Evolutionary conservation across 2,888 invertebrate species (phyloP).

Genomic region (Empis livida): DNA sequence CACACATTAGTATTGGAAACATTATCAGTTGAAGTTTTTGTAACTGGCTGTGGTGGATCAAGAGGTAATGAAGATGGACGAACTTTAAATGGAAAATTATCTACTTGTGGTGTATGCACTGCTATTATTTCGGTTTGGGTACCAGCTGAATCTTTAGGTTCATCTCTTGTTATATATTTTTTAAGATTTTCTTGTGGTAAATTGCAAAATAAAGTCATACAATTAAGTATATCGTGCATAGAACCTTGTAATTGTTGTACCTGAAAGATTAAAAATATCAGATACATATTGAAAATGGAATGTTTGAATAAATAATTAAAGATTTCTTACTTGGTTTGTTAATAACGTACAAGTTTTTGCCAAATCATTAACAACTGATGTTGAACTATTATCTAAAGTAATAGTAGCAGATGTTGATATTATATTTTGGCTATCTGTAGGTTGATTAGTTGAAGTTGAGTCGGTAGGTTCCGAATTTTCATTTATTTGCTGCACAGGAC

Average conservation of each 20-base stretch:
- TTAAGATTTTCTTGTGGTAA: conserved; percentile 30
- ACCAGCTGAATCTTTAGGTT: conserved; percentile 32
- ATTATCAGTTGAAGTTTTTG: conserved; percentile 12
- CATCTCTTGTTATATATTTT: conserved; percentile 20
- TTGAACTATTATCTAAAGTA: conserved; percentile 42
- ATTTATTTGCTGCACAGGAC: conserved; percentile 21
- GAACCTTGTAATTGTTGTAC: conserved; percentile 67
- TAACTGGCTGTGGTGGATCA: conserved; percentile 11
- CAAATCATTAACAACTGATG: conserved; percentile 50
- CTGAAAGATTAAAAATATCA: no score
- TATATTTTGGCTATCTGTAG: neutral
- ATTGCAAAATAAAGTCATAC: conserved; percentile 44
- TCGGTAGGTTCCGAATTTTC: conserved; percentile 9
- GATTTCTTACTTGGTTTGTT: conserved; percentile 52
- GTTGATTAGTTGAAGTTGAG: conserved; percentile 3
- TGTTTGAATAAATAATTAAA: no score
- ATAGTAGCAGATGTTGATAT: conserved; percentile 11
- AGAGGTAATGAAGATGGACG: conserved; percentile 33
- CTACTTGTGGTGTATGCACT: conserved; percentile 60
- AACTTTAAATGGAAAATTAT: conserved; percentile 34
- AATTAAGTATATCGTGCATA: conserved; percentile 64
- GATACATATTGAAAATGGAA: no score
- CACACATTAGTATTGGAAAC: no score
- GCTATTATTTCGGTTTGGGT: conserved; percentile 75
- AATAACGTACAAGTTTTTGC: conserved; percentile 62